Evolutionary conservation across 1,140 invertebrate genomes (phyloP).

Genomic region (Hormaphis cornu): DNA sequence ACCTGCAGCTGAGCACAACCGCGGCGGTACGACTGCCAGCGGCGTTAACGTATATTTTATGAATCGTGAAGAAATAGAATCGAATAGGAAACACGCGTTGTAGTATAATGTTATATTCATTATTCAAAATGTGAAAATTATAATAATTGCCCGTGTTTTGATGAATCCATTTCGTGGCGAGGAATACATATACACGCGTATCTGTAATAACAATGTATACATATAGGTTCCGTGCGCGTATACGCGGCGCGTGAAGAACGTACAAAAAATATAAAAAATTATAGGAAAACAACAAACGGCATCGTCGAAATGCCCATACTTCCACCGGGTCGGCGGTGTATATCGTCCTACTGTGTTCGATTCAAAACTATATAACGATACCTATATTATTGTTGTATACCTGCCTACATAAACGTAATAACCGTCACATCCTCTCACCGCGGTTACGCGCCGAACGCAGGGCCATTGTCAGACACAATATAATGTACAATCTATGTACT

Average conservation of each 20-base stretch:
- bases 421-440: conserved; percentile 28
- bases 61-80: neutral
- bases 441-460: neutral
- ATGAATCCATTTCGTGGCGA: conserved; percentile 5
- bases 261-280: too few species aligned
- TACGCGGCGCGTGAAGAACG: too few species aligned
- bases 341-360: too few species aligned
- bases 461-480: conserved; percentile 19
- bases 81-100: conserved; percentile 3
- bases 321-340: neutral
- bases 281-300: neutral
- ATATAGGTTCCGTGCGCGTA: too few species aligned
- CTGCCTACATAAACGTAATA: too few species aligned
- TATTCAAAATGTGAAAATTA: neutral
- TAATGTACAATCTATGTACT: too few species aligned
- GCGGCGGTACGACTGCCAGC: too few species aligned
- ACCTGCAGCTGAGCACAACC: too few species aligned
- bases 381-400: too few species aligned
- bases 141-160: conserved; percentile 5
- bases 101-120: neutral
- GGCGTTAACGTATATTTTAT: neutral
- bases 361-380: too few species aligned
- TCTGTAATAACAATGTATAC: neutral
- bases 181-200: neutral
- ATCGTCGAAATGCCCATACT: neutral